Base-by-base conservation (phyloP, 2,113 vertebrate species). In the Athene cunicularia region DNA sequence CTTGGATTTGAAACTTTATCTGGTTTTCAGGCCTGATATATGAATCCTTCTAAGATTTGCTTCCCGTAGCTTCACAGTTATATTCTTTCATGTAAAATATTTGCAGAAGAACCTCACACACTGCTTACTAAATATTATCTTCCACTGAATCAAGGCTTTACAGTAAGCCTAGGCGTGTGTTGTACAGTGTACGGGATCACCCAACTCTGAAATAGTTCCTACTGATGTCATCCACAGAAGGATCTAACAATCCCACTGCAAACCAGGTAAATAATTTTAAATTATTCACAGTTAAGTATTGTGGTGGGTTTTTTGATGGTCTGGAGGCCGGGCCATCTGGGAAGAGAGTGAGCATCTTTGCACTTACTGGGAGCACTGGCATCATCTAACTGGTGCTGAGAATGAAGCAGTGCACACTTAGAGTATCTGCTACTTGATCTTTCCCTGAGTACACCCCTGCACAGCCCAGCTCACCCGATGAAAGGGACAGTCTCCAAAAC, bases 361-460 rank as follows among this genome's bases (percentile, higher is more conserved):
- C 18, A 14, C 14, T 18, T 50, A 28, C 37, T 14, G 73, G 70
- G 77, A 95, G 52, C 24, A 30, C 14, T 4, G 13, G 64, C 21
- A 55, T 12, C 58, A 22, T 12, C 17, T 6, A 10, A 45, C 35
- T 8, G 35, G 45, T 13, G 52, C 19, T 52, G 62, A 33, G 32
- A 35, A 52, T 3, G 24, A 84, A 74, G 41, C 64, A 21, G 52
- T 1, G 28, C 10, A 18, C 3, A 1, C 47, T 47, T 14, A 6
- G 1, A 23, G 62, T 9, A 37, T 1, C 37, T 32, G 45, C 1
- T 43, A 23, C 55, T 7, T 3, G 26, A 14, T 8, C 22, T 23
- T 28, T 11, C 17, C 49, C 2, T 0, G 12, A 20, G 39, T 2
- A 11, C 6, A 7, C 5, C 33, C 33, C 52, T 7, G 4, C 18